Evolutionary conservation across 2,113 vertebrate genomes (phyloP).

Genomic region (Bujurquina vittata): DNA sequence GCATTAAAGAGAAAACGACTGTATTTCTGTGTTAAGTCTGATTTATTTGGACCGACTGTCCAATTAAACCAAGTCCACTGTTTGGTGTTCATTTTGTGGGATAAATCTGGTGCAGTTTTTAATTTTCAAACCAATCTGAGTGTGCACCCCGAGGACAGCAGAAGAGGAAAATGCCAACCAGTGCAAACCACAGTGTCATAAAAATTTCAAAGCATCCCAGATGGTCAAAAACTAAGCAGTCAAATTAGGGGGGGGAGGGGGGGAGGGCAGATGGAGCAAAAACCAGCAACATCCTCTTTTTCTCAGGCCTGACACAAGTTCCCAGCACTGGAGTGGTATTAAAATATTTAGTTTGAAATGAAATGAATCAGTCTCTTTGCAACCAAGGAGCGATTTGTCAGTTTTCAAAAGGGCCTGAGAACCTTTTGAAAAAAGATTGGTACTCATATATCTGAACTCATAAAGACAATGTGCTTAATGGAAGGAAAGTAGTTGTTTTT

Average conservation of each 20-base stretch:
- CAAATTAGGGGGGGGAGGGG: background rate
- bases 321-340: conserved; percentile 9
- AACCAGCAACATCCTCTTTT: conserved; percentile 24
- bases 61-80: background rate
- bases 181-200: conserved; percentile 34
- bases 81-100: background rate
- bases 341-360: conserved; percentile 5
- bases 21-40: background rate
- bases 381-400: conserved; percentile 7
- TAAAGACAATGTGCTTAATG: conserved; percentile 5
- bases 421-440: background rate
- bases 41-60: background rate
- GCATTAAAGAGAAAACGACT: background rate
- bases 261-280: conserved; percentile 14
- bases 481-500: background rate
- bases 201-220: conserved; percentile 47
- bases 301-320: conserved; percentile 21
- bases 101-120: conserved; percentile 12
- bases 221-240: conserved; percentile 29
- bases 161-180: conserved; percentile 43
- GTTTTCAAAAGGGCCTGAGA: background rate
- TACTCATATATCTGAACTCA: background rate
- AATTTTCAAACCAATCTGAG: conserved; percentile 4
- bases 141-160: conserved; percentile 25
- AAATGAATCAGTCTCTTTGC: conserved; percentile 3